Conservation (phyloP, 2,797 vertebrate genomes). For the Heliangelus exortis region DNA sequence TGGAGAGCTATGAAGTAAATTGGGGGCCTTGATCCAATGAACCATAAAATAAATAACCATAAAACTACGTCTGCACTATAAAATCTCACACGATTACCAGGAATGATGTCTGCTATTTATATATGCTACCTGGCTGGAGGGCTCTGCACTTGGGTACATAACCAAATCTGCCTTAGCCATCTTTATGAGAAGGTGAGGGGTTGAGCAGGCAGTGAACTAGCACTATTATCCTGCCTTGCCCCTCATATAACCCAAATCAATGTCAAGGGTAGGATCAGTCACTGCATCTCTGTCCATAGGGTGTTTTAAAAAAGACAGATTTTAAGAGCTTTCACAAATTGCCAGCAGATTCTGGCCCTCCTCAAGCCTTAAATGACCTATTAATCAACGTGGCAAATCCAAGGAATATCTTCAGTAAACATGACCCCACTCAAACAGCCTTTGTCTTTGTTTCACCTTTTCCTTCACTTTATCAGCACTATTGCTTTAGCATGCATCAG, state of each 20-base stretch:
- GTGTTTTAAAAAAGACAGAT: not conserved
- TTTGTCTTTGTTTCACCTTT: not conserved
- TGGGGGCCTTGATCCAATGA: slow-evolving; percentile 18
- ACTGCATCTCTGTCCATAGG: not conserved
- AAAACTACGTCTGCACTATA: not conserved
- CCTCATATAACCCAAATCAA: not conserved
- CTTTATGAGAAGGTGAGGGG: not conserved
- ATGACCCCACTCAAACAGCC: not conserved
- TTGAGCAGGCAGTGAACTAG: not conserved
- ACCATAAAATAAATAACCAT: slow-evolving; percentile 65
- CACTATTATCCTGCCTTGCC: not conserved
- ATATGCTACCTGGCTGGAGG: not conserved
- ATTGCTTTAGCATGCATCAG: not conserved
- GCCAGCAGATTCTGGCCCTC: not conserved
- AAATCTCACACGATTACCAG: slow-evolving; percentile 30
- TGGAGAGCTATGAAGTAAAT: slow-evolving; percentile 40
- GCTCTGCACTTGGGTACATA: not conserved
- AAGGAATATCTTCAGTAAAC: not conserved
- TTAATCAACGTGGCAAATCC: not conserved
- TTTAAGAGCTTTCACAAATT: not conserved
- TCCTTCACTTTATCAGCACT: not conserved
- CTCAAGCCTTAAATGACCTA: not conserved
- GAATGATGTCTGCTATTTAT: not conserved
- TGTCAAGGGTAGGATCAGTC: not conserved
- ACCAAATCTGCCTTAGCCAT: not conserved